phyloP scores from a whole-genome alignment of 2,888 invertebrate species.

The Escarpia spicata region DNA sequence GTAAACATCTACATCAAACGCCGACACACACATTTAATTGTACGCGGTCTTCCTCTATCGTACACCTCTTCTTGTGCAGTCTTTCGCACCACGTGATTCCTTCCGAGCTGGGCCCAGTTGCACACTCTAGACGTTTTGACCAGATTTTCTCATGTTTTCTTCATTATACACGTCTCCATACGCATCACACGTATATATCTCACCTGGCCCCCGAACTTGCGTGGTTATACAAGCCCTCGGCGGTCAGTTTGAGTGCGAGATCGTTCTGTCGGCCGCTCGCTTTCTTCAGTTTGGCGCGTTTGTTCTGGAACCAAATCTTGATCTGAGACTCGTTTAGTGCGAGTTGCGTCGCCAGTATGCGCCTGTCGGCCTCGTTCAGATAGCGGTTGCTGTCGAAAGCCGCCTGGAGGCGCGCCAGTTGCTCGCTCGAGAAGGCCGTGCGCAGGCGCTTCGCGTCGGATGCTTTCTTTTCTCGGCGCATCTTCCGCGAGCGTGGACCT shows the following conservation, averaged over 20 bases:
- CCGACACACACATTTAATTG: background rate
- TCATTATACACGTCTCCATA: background rate
- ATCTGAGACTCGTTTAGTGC: slow-evolving; percentile 83
- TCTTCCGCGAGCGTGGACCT: slow-evolving; percentile 51
- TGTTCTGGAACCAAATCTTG: slow-evolving; percentile 98
- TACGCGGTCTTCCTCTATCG: background rate
- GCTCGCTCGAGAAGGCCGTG: slow-evolving; percentile 91
- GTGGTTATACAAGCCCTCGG: slow-evolving; percentile 93
- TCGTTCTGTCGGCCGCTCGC: slow-evolving; percentile 81
- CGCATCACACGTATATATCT: background rate
- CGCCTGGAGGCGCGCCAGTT: slow-evolving; percentile 82
- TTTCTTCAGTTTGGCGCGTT: slow-evolving; percentile 96
- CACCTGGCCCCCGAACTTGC: slow-evolving; percentile 33
- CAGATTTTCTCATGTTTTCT: background rate
- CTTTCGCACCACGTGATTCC: background rate
- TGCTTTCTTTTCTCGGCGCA: slow-evolving; percentile 36
- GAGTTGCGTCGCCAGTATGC: slow-evolving; percentile 86
- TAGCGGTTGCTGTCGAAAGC: slow-evolving; percentile 79
- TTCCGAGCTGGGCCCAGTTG: background rate
- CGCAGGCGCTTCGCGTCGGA: slow-evolving; percentile 79
- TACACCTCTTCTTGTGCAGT: background rate
- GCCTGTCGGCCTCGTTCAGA: slow-evolving; percentile 88
- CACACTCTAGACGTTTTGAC: background rate
- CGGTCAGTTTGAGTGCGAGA: slow-evolving; percentile 89
- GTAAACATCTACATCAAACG: background rate